Base-by-base conservation (phyloP, 2,888 invertebrate genomes). In the Amblyjoppa proteus region DNA sequence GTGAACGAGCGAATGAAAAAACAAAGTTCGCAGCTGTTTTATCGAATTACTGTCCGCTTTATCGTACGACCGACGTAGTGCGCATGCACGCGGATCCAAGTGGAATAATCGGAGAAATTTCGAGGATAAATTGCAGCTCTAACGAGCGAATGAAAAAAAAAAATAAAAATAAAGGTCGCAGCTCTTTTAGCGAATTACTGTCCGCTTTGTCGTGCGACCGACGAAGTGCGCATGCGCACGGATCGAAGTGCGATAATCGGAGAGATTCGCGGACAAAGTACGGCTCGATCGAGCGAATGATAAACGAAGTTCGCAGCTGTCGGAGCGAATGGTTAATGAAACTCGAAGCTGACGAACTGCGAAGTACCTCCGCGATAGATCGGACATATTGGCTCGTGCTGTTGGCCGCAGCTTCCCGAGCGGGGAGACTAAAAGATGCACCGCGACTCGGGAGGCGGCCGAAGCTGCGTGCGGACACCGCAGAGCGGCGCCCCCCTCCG, bases 391-490 rank as follows among this genome's bases (percentile, higher is more conserved):
- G 38, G n/a, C 20, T 41, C 66, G n/a, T 9, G 41, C 66, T 16
- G 20, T 3, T 41, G 49, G 28, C 11, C 66, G 64, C 16, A 77
- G 68, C 76, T 53, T 66, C 76, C 34, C 28, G 7, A n/a, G 38
- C 34, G 66, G n/a, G 53, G 34, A 38, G 53, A 49, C 51, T 49
- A 56, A 53, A 56, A 53, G 66, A 68, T 68, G 66, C 31, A 68
- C 53, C 51, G 38, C 16, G 31, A 61, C n/a, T 64, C 56, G 41
- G 69, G 38, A 38, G 41, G n/a, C 58, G 56, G 51, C 20, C 25
- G 20, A 31, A 38, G 38, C 34, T 77, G 49, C 79, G 70, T 74
- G 82, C 74, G 74, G 41, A 82, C 31, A 64, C 56, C 64, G 20
- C 38, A 34, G 45, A 64, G 68, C 38, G 70, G 28, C 11, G 61